These are phyloP conservation scores for Gnathonemus echidnorhynchus DNA, from an alignment of 2,113 vertebrate species.

Conservation along the genomic window DNA sequence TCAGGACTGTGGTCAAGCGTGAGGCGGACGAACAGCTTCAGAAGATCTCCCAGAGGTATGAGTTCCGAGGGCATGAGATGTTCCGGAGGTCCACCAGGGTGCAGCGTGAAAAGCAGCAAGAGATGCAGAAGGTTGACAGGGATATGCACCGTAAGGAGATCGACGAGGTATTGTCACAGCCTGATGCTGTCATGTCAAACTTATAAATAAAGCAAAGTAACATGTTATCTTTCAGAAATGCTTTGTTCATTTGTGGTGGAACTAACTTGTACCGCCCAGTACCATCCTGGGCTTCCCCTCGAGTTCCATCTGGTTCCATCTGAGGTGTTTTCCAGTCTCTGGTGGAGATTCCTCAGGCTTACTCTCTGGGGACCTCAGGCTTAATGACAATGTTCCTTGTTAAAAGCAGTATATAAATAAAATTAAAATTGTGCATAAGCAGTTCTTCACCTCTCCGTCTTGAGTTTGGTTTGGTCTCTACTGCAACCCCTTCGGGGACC, in stretches of 20 bases:
- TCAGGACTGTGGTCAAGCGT: conserved; percentile 57
- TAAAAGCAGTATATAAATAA: neutral
- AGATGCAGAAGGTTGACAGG: conserved; percentile 52
- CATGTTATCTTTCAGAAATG: neutral
- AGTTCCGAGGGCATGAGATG: conserved; percentile 51
- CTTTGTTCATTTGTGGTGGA: neutral
- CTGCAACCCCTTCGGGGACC: neutral
- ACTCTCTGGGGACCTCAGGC: neutral
- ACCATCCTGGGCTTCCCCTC: neutral
- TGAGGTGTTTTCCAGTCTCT: neutral
- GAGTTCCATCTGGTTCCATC: neutral
- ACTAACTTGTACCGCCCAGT: neutral
- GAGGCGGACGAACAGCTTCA: conserved; percentile 65
- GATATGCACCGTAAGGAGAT: conserved; percentile 52
- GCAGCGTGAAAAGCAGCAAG: conserved; percentile 49
- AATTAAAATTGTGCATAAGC: neutral
- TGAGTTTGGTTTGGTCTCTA: neutral
- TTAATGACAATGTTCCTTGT: neutral
- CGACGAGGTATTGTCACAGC: conserved; percentile 55
- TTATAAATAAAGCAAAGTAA: neutral
- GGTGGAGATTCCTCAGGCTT: neutral
- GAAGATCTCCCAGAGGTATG: conserved; percentile 61
- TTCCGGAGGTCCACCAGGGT: conserved; percentile 40
- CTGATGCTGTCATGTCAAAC: neutral
- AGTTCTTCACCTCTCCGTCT: neutral